phyloP scores from a whole-genome alignment of 2,888 invertebrate species.

The Lasioglossum marginatum region DNA sequence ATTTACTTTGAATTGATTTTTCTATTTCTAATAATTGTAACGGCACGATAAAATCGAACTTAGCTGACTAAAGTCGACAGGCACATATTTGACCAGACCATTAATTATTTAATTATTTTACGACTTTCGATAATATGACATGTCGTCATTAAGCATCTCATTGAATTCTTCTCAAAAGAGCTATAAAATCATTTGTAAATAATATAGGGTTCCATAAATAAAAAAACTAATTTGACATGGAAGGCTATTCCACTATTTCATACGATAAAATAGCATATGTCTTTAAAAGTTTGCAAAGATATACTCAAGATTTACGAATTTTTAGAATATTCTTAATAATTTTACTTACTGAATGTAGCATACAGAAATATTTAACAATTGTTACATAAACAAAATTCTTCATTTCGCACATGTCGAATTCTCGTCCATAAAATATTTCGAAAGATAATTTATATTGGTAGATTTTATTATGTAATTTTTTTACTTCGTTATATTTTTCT shows the following conservation, averaged over 20 bases:
- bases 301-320: slow-evolving; percentile 8
- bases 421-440: slow-evolving; percentile 6
- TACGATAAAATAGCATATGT: no score
- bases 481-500: slow-evolving; percentile 30
- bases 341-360: slow-evolving; percentile 20
- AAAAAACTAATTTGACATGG: no score
- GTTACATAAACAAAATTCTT: slow-evolving; percentile 3
- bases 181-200: no score
- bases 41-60: no score
- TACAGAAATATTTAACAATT: slow-evolving; percentile 17
- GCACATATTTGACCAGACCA: no score
- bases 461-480: slow-evolving; percentile 15
- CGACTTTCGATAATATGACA: no score
- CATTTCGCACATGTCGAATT: slow-evolving; percentile 17
- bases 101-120: no score
- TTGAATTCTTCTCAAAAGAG: no score
- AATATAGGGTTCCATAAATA: no score
- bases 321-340: slow-evolving; percentile 9
- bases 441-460: slow-evolving; percentile 20
- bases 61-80: no score
- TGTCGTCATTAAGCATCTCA: no score
- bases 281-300: neutral
- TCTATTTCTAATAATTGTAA: neutral
- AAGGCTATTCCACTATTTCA: no score
- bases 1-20: neutral